phyloP scores from a whole-genome alignment of 2,888 invertebrate genomes.

The Nephrotoma flavescens region DNA sequence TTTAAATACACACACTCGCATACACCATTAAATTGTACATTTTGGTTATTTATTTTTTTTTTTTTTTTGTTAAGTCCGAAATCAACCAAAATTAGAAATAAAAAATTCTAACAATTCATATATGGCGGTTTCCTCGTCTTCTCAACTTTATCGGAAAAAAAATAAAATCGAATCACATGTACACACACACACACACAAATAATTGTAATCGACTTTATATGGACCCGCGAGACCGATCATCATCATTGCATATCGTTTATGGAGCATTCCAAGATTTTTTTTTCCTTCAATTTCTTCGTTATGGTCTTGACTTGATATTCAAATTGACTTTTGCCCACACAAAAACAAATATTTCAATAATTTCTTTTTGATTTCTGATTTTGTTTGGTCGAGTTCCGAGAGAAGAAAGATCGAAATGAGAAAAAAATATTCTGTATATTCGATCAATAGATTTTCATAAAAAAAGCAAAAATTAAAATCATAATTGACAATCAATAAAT shows the following conservation, averaged over 20 bases:
- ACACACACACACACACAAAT: not conserved
- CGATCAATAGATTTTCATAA: not conserved
- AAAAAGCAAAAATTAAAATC: not conserved
- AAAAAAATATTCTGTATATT: not conserved
- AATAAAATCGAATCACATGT: not conserved
- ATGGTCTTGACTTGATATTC: not conserved
- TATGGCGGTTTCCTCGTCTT: not conserved
- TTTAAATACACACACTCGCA: not conserved
- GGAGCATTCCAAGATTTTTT: not conserved
- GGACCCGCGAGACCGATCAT: not conserved
- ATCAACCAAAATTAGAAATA: not conserved
- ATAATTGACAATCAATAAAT: not conserved
- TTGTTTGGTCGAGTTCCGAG: not conserved
- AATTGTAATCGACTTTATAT: not conserved
- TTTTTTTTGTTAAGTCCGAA: not conserved
- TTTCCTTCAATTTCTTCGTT: not conserved
- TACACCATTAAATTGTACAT: not conserved
- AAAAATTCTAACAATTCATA: not conserved
- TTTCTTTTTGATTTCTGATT: not conserved
- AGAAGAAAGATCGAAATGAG: not conserved
- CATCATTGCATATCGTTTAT: not conserved
- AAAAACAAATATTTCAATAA: not conserved
- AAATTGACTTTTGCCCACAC: not conserved
- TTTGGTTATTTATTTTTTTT: not conserved
- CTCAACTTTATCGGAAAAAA: not conserved